These are phyloP conservation scores for Macrobrachium nipponense DNA, from an alignment of 1,140 invertebrate species.

Conservation along the genomic window DNA sequence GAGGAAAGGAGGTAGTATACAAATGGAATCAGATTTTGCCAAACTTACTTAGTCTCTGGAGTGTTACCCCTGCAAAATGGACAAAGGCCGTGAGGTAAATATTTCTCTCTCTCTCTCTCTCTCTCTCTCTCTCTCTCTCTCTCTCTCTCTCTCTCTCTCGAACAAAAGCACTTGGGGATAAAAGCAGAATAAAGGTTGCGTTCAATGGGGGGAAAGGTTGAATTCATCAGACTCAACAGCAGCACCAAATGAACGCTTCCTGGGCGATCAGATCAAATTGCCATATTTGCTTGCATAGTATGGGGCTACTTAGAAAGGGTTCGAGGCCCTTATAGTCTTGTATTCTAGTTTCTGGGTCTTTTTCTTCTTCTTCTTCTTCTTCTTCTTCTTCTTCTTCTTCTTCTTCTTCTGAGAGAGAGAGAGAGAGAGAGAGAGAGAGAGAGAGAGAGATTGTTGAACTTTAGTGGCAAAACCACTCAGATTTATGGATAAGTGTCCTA, in stretches of 20 bases:
- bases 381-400: neutral
- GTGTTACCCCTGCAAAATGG: too few species aligned
- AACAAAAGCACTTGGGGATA: neutral
- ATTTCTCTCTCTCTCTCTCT: neutral
- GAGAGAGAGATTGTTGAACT: slow-evolving; percentile 3
- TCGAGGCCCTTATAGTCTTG: too few species aligned
- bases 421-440: slow-evolving; percentile 32
- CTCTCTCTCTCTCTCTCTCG: slow-evolving; percentile 26
- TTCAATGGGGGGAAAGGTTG: neutral
- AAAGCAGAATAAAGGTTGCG: neutral
- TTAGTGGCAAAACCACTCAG: too few species aligned
- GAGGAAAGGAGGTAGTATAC: too few species aligned
- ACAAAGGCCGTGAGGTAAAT: neutral
- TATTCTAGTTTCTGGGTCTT: neutral
- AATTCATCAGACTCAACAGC: too few species aligned
- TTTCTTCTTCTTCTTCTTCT: slow-evolving; percentile 3
- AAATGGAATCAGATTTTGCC: too few species aligned
- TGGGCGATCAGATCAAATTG: too few species aligned
- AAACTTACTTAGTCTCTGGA: too few species aligned
- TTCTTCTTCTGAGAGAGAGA: neutral
- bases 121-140: slow-evolving; percentile 32
- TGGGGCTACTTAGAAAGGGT: too few species aligned
- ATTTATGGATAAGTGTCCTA: too few species aligned
- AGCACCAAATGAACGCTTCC: too few species aligned
- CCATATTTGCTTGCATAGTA: too few species aligned